phyloP scores from a whole-genome alignment of 2,797 vertebrate species.

The Antennarius maculatus region DNA sequence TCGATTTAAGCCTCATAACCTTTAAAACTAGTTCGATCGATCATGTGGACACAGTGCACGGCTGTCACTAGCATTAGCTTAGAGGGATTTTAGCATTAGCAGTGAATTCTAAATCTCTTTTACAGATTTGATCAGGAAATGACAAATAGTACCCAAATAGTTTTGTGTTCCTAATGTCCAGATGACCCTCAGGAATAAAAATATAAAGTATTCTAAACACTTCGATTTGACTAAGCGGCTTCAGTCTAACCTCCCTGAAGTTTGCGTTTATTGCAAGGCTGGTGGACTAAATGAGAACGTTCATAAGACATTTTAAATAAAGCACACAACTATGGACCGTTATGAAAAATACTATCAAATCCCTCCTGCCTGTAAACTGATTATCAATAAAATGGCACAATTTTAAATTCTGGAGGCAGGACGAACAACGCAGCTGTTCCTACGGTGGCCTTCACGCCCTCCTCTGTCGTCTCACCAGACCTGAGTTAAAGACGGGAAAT shows the following conservation, averaged over 20 bases:
- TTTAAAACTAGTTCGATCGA: not conserved
- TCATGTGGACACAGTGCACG: not conserved
- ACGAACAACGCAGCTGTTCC: conserved; percentile 48
- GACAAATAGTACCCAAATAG: not conserved
- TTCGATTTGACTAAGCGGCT: not conserved
- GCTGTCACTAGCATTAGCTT: not conserved
- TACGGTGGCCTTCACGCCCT: conserved; percentile 19
- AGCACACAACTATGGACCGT: conserved; percentile 23
- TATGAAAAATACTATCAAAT: conserved; percentile 20
- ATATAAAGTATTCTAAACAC: not conserved
- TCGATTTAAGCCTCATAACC: not conserved
- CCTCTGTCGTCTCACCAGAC: conserved; percentile 32
- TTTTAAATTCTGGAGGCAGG: conserved; percentile 37
- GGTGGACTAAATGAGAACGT: no score
- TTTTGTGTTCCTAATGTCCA: not conserved
- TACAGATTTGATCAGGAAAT: not conserved
- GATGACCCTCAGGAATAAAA: not conserved
- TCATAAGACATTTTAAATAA: not conserved
- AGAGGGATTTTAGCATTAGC: not conserved
- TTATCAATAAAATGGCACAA: conserved; percentile 37
- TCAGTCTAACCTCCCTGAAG: not conserved
- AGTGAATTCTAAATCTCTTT: not conserved
- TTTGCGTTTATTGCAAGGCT: not conserved
- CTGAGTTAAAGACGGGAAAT: conserved; percentile 43
- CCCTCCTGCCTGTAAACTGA: conserved; percentile 18